Base-by-base conservation (phyloP, 2,888 invertebrate genomes). In the Hemaris fuciformis region DNA sequence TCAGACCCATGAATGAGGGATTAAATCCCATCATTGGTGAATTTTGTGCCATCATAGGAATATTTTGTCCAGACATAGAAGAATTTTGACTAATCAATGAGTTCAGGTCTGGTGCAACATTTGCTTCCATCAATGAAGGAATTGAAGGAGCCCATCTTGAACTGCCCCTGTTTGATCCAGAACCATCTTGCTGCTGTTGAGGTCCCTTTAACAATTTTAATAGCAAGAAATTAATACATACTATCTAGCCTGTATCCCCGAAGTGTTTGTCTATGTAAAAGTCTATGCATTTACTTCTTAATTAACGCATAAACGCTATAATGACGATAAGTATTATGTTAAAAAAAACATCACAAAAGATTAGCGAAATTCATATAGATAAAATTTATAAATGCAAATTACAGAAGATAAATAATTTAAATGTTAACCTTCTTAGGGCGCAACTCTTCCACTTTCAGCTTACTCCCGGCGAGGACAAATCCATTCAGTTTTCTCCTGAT, bases 401-500 rank as follows among this genome's bases (percentile, higher is more conserved):
- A n/a, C n/a, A n/a, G n/a, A n/a, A n/a, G n/a, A n/a, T n/a, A n/a
- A n/a, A n/a, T n/a, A n/a, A n/a, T n/a, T n/a, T n/a, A n/a, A n/a
- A n/a, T n/a, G n/a, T n/a, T n/a, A n/a, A 80, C 79, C 71, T 69
- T 68, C 27, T 73, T 77, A 56, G 77, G 75, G 38, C 73, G 67
- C n/a, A 72, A 38, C 53, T 77, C 62, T 62, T 81, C 74, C 15
- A 84, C 79, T 60, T 68, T 71, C 3, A 83, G 60, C 46, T 75
- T 74, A n/a, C 67, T 62, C 0, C 81, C 83, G 0, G 72, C 70
- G 1, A 77, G 1, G 34, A 62, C 67, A 3, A 75, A 18, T 0
- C 84, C 83, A 42, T 81, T 78, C 2, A 84, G 66, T 34, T 77
- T 77, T 3, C 75, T 64, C 25, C 72, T 67, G 0, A 84, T 62